A percentile compares a stretch with the other conserved stretches of the same genome.
Conservation (phyloP, 2,113 vertebrate genomes). For the Phylloscopus trochiloides region DNA sequence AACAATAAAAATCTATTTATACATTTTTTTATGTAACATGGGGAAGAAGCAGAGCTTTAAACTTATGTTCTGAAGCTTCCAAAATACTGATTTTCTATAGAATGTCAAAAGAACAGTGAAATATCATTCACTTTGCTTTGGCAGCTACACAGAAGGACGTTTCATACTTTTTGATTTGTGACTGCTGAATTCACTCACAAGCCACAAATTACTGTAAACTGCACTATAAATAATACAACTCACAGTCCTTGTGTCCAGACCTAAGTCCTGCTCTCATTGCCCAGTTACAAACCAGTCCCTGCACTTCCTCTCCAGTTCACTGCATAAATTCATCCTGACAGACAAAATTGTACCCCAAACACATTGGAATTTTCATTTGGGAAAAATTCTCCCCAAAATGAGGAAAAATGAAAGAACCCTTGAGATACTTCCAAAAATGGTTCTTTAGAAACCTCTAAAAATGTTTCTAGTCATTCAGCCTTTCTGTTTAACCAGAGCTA, state of each 20-base stretch:
- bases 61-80: neutral
- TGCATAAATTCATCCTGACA: neutral
- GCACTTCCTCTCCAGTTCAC: neutral
- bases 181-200: neutral
- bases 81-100: neutral
- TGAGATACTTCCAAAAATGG: neutral
- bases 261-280: neutral
- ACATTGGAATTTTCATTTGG: neutral
- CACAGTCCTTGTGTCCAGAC: neutral
- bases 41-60: neutral
- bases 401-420: neutral
- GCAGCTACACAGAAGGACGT: neutral
- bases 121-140: neutral
- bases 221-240: neutral
- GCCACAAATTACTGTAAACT: neutral
- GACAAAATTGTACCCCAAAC: neutral
- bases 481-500: neutral
- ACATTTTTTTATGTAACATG: neutral
- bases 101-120: neutral
- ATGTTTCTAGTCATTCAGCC: neutral
- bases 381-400: neutral
- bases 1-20: neutral
- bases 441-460: neutral
- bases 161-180: neutral
- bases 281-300: neutral